Evolutionary conservation across 2,797 vertebrate species (phyloP), one percentile per base, ranked within the genome.

Genomic region (Mus minutoides): DNA sequence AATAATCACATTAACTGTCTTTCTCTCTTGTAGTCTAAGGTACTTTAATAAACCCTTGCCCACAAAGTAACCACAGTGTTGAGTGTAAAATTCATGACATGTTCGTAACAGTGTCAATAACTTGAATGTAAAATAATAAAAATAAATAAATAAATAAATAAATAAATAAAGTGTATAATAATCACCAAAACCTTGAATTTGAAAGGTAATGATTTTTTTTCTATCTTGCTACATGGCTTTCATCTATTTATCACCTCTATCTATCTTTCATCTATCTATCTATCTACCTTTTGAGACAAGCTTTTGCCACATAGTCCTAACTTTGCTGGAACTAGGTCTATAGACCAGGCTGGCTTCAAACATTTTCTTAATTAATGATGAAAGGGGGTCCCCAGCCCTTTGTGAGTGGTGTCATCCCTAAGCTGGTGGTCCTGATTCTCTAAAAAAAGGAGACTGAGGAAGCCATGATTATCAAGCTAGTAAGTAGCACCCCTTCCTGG

Each of bases 1-100:
- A 92, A 80, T 62, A 79, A 54, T 31, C 54, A 34, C 26, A 84
- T 79, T 89, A 94, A 26, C 71, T 84, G 14, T 5, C 76, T 46
- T 83, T 52, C 14, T 89, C 49, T 75, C 64, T 92, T 40, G 29
- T 46, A 90, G 13, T 75, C 67, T 86, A 31, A 79, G 4, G 12
- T 6, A 40, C 62, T 60, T 95, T 90, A 90, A 90, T 95, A 91
- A 91, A 92, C 49, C 19, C 19, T 80, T 78, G 11, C 31, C 43
- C 14, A 7, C 2, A 94, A 64, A 16, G 10, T 80, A 21, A 52
- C 71, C 75, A 83, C 5, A 19, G 62, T 49, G 58, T 29, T 79
- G 71, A 78, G 19, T 49, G 40, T 40, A 58, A 71, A 29, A 87
- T 94, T 52, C 4, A n/a, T 37, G 43, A 62, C 60, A 52, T 26